Evolutionary conservation across 2,888 invertebrate species (phyloP).

Genomic region (Epinotia ramella): DNA sequence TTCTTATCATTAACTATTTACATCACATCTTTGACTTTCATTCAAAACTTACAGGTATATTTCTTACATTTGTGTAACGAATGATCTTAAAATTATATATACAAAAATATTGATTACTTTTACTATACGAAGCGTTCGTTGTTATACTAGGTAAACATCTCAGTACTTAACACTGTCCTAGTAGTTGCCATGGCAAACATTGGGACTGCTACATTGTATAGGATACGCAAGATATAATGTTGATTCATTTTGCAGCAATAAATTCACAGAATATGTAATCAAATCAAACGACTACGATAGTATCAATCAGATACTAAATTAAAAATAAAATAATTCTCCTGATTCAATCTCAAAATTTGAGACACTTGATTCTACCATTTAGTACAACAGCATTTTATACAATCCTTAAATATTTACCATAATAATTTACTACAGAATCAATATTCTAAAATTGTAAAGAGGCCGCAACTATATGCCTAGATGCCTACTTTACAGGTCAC

Average conservation of each 20-base stretch:
- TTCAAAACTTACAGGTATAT: neutral
- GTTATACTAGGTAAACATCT: too few species aligned
- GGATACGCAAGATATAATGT: neutral
- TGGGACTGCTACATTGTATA: neutral
- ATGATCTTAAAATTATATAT: neutral
- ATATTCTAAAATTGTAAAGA: neutral
- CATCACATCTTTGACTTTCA: constrained; percentile 45
- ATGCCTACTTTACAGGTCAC: constrained; percentile 52
- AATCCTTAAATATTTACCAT: neutral
- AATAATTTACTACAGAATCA: neutral
- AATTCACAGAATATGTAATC: neutral
- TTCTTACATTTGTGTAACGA: neutral
- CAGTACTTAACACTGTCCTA: too few species aligned
- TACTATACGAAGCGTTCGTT: neutral
- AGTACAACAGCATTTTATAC: neutral
- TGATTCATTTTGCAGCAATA: neutral
- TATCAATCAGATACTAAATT: neutral
- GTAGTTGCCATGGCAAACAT: too few species aligned
- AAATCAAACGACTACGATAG: neutral
- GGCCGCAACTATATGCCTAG: neutral
- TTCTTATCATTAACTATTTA: constrained; percentile 54
- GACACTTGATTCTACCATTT: neutral
- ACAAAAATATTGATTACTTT: neutral
- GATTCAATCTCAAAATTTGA: neutral
- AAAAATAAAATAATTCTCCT: neutral